phyloP scores from a whole-genome alignment of 2,888 invertebrate genomes.

The Dascillus cervinus region DNA sequence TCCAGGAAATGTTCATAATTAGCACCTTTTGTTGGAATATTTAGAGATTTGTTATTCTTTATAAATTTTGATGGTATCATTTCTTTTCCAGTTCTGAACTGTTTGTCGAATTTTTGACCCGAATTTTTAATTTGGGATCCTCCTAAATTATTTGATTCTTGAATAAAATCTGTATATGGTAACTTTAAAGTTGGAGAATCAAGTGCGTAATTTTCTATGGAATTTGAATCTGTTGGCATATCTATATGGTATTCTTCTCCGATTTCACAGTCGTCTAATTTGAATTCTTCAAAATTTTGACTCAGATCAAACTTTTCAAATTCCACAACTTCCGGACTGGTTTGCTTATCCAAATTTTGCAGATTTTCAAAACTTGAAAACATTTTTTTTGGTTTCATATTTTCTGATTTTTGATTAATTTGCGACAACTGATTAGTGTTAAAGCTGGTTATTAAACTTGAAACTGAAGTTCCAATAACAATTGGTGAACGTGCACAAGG shows the following conservation, averaged over 20 bases:
- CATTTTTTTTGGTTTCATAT: conserved; percentile 26
- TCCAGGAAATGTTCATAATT: conserved; percentile 70
- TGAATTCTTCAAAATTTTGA: conserved; percentile 74
- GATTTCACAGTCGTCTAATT: conserved; percentile 65
- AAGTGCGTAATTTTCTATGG: too few relatives aligned
- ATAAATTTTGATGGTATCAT: too few relatives aligned
- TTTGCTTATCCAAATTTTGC: conserved; percentile 37
- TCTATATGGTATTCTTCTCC: conserved; percentile 31
- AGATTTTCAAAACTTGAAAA: conserved; percentile 40
- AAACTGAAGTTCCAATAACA: conserved; percentile 55
- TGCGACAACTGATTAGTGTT: conserved; percentile 47
- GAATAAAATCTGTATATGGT: too few relatives aligned
- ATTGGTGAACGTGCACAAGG: conserved; percentile 42
- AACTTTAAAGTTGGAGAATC: conserved; percentile 23
- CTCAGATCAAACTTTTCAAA: conserved; percentile 60
- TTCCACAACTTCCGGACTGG: conserved; percentile 4
- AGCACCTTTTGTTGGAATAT: too few relatives aligned
- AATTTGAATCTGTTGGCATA: too few relatives aligned
- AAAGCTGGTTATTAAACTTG: conserved; percentile 44
- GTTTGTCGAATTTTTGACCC: too few relatives aligned
- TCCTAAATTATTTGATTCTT: too few relatives aligned
- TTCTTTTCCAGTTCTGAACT: conserved; percentile 41
- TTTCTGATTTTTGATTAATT: conserved; percentile 41
- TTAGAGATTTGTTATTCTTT: conserved; percentile 31
- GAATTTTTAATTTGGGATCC: too few relatives aligned